Base-by-base conservation (phyloP, 2,113 vertebrate species). In the Prinia subflava region DNA sequence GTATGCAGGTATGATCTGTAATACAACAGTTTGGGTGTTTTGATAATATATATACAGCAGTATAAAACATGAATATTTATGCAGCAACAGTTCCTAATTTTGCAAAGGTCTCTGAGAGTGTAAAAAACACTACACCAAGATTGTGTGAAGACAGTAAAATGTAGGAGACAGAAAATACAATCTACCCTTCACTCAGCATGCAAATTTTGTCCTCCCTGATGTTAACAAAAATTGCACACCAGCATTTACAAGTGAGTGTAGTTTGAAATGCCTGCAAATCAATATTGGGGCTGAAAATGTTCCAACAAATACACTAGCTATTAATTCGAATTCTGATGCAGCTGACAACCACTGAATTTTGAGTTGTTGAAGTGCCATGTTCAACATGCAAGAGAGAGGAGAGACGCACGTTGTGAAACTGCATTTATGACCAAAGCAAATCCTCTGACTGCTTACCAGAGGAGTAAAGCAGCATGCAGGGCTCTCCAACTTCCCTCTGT, bases 341-440 rank as follows among this genome's bases (percentile, higher is more conserved):
- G 35, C 39, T 88, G 90, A 80, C 69, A 93, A 50, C 10, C 37
- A 37, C 76, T 57, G 75, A 70, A 67, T 94, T 86, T 77, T 70
- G 60, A 71, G 73, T 24, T 81, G 47, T 60, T 88, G 93, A 86
- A 86, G 83, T 52, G 31, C 71, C 63, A 56, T 8, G 64, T 86
- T 90, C 87, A 80, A 56, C 78, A 41, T 11, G 27, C 55, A 69
- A 47, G 71, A 55, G 59, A 91, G 79, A 60, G 20, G 28, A 82
- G 68, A 92, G 75, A 77, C 3, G 8, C 39, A 55, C 3, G 0
- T 78, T 70, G 39, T 68, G 90, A 87, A 89, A 67, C 88, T 42
- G 44, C 60, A 52, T 92, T 94, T 83, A 21, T 63, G 94, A 90
- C 88, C 93, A 90, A 94, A 95, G 93, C 53, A 81, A 92, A 95